Base-by-base conservation (phyloP, 2,113 vertebrate genomes). In the Cricetomys ansorgei region DNA sequence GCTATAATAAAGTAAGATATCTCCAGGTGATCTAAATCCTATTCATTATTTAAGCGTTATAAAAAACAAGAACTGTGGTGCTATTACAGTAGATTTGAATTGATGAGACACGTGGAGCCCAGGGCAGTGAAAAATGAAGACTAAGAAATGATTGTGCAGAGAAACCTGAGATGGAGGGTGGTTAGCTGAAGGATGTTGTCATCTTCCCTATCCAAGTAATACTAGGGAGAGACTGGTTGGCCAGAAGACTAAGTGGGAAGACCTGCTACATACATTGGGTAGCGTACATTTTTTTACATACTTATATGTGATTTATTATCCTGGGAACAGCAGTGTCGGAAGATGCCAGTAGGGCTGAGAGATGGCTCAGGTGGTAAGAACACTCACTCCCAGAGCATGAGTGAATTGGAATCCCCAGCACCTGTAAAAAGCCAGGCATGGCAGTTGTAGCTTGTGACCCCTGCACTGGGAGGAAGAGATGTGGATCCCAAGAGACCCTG, bases 11-110 rank as follows among this genome's bases (percentile, higher is more conserved):
- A 40, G 1, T 83, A 55, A 79, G 8, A 79, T 76, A 87, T n/a
- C 84, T 87, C 11, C 62, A 62, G 34, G 5, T 94, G 29, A 59
- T 94, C 48, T 31, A 90, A 88, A 48, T 43, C 64, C 45, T 91
- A 37, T 89, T 53, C n/a, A 62, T 97, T 92, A 90, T 95, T 92
- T 95, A 92, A 96, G 84, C 96, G 94, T 90, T 89, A 92, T 10
- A 34, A 87, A 83, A 94, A 92, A 59, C 64, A 92, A 19, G 48
- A 95, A 81, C 21, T 77, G 11, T 55, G 76, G 77, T 94, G 48
- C 76, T 76, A 3, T 91, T 67, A 91, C 4, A 29, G 16, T 83
- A 88, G 65, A 48, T n/a, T 95, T 95, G 45, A 92, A 27, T 48
- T 96, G 70, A 70, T 95, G 83, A 96, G 83, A 96, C 89, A 83